Base-by-base conservation (phyloP, 2,888 invertebrate species). In the Beris morrisii region DNA sequence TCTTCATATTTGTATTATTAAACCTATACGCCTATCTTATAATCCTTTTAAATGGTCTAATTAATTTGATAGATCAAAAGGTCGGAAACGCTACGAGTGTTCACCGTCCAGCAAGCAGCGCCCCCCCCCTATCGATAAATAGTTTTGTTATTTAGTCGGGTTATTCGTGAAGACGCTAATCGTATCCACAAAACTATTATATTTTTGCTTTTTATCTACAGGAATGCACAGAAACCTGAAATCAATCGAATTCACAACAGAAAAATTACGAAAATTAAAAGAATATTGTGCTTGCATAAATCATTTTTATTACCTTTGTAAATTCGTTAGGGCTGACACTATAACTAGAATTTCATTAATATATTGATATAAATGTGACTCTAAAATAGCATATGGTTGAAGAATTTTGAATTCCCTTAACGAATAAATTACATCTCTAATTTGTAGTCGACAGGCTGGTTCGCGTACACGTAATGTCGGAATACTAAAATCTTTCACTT, bases 261-360 rank as follows among this genome's bases (percentile, higher is more conserved):
- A 4, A 5, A n/a, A 48, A 48, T 11, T 48, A 48, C n/a, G 15
- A 5, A n/a, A 48, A 48, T 11, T 48, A 58, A 13, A 58, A 32
- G n/a, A 13, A 54, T 44, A 44, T 64, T 64, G 64, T 54, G 53
- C 54, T 64, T 54, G 54, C 53, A 64, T 30, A 64, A 54, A 64
- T 52, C 61, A 54, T 64, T 65, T 75, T 79, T 64, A 81, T 66
- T 77, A 77, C 52, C 77, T 77, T 67, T 78, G 78, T 54, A 80
- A 71, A 73, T 80, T 80, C 28, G 74, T 77, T 4, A 80, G 71
- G 4, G 78, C 80, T 13, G 77, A 77, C 9, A 76, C 75, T 28
- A 79, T 76, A 66, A 75, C 72, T 67, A 80, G 69, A 70, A 79
- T 76, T 72, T 80, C 80, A 73, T 78, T 79, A 4, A 80, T 73